Conservation (phyloP, 2,888 invertebrate species). For the Platycnemis pennipes region DNA sequence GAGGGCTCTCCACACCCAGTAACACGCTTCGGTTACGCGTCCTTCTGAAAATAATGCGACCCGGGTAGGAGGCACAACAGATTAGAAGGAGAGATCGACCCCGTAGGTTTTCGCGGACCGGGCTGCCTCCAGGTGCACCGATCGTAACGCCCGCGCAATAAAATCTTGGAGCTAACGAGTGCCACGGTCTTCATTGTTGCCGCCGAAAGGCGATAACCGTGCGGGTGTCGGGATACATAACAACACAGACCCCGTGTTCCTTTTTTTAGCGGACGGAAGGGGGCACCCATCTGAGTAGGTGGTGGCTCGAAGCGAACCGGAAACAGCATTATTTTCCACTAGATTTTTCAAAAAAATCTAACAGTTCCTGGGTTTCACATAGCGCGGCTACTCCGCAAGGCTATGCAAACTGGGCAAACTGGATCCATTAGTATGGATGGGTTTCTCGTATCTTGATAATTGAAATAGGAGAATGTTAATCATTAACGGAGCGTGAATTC, state of each 20-base stretch:
- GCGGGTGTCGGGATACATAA: neutral
- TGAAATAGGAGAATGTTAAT: no score
- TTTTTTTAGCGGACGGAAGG: neutral
- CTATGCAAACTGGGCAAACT: no score
- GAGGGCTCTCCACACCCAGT: neutral
- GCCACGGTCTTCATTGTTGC: neutral
- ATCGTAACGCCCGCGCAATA: slow-evolving; percentile 9
- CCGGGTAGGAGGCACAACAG: neutral
- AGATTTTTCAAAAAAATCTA: no score
- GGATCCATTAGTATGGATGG: no score
- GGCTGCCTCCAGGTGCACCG: neutral
- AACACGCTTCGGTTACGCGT: neutral
- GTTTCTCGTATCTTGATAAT: no score
- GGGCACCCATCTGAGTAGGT: no score
- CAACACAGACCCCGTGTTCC: neutral
- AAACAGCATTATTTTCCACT: no score
- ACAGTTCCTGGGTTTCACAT: no score
- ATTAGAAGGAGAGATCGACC: neutral
- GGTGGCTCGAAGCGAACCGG: no score
- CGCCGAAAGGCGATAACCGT: neutral
- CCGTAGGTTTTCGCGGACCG: neutral
- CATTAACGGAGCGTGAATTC: no score
- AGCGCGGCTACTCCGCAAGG: no score
- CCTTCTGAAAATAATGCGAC: neutral
- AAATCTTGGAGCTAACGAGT: slow-evolving; percentile 23